Conservation (phyloP, 2,888 invertebrate genomes). For the Perithous albicinctus region DNA sequence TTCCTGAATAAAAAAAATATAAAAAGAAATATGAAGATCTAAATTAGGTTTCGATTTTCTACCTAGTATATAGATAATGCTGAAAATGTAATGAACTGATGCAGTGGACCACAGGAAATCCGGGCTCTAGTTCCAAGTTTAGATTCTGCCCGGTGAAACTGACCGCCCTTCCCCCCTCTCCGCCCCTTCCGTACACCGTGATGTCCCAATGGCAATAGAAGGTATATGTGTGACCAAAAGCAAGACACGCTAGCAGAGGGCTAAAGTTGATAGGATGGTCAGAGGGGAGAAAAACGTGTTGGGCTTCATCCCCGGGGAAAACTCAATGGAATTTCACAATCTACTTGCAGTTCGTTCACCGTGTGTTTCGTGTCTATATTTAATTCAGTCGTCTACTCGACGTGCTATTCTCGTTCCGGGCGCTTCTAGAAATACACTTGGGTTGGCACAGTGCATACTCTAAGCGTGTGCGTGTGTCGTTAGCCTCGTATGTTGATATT, state of each 20-base stretch:
- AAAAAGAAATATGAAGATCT: not conserved
- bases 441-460: conserved; percentile 19
- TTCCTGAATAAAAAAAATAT: not conserved
- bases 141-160: not conserved
- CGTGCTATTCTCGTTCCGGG: conserved; percentile 80
- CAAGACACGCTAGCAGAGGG: not conserved
- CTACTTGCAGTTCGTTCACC: conserved; percentile 80
- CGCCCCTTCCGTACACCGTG: not conserved
- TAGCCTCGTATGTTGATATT: conserved; percentile 40
- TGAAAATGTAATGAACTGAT: not conserved
- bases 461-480: conserved; percentile 25
- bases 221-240: not conserved
- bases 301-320: conserved; percentile 32
- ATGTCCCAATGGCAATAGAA: not conserved
- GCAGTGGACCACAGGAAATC: not conserved
- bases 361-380: conserved; percentile 75
- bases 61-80: too few species aligned
- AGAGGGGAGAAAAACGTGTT: conserved; percentile 17
- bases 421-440: conserved; percentile 81
- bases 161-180: not conserved
- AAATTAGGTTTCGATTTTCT: not conserved
- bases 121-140: conserved; percentile 4
- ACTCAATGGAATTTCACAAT: conserved; percentile 76
- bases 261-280: not conserved
- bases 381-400: conserved; percentile 81